Evolutionary conservation across 2,888 invertebrate species (phyloP).

Genomic region (Unio delphinus): DNA sequence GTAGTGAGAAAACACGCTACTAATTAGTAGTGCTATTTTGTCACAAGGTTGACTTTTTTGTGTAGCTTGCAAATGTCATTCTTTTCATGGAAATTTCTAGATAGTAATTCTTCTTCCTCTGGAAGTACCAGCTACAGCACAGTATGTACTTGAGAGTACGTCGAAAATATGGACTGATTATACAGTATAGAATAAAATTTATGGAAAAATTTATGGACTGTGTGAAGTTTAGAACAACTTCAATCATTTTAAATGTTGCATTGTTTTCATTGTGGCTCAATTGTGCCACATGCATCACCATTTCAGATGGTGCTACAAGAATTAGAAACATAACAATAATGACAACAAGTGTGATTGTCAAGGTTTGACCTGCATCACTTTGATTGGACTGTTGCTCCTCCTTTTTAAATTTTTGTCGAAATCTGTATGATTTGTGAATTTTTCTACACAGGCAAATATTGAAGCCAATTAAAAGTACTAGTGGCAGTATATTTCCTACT

Average conservation of each 20-base stretch:
- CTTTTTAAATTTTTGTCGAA: constrained; percentile 52
- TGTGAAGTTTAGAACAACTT: constrained; percentile 78
- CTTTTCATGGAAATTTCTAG: constrained; percentile 36
- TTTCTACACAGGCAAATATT: constrained; percentile 63
- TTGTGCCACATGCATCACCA: constrained; percentile 54
- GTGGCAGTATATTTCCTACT: constrained; percentile 61
- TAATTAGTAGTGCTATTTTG: not conserved
- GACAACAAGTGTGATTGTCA: constrained; percentile 65
- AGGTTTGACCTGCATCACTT: constrained; percentile 55
- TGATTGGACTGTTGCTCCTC: constrained; percentile 33
- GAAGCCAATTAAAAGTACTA: constrained; percentile 61
- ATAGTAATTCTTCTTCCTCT: constrained; percentile 29
- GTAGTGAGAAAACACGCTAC: not conserved
- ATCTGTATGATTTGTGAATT: constrained; percentile 60
- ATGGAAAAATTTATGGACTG: constrained; percentile 84
- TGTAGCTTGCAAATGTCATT: constrained; percentile 34
- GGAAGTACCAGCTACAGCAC: constrained; percentile 45
- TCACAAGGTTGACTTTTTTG: constrained; percentile 14
- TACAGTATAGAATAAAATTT: constrained; percentile 85
- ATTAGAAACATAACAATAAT: constrained; percentile 68
- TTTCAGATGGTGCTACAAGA: constrained; percentile 67
- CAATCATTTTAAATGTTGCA: constrained; percentile 59
- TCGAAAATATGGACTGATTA: constrained; percentile 84
- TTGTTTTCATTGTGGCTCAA: constrained; percentile 48
- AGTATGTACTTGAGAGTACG: constrained; percentile 74